phyloP scores from a whole-genome alignment of 1,140 invertebrate species.

The Bombus turneri region DNA sequence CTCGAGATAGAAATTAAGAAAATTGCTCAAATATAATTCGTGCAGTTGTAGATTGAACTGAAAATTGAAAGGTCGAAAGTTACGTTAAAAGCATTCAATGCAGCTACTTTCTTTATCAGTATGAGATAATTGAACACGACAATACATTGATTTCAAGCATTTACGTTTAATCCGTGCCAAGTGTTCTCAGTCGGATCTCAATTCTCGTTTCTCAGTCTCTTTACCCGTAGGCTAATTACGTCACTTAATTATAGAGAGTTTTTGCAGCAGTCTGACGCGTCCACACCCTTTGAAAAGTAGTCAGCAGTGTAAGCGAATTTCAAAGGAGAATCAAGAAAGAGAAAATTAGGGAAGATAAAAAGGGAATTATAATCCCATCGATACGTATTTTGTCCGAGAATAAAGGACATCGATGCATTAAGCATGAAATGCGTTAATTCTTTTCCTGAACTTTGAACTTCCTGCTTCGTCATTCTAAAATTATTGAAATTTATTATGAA shows the following conservation, averaged over 20 bases:
- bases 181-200: background rate
- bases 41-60: background rate
- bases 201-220: background rate
- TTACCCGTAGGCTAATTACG: background rate
- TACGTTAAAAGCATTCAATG: background rate
- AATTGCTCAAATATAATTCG: background rate
- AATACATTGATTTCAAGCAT: background rate
- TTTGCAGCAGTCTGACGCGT: background rate
- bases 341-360: background rate
- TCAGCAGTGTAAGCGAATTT: background rate
- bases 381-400: background rate
- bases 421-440: background rate
- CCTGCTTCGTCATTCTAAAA: background rate
- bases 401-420: background rate
- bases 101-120: background rate
- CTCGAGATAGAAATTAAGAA: background rate
- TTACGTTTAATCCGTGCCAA: background rate
- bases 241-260: slow-evolving; percentile 1
- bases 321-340: background rate
- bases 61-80: background rate
- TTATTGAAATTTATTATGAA: background rate
- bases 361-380: background rate
- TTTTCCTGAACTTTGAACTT: background rate
- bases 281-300: background rate
- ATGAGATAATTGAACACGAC: background rate